These are phyloP conservation scores for Cremastinae sp. DNA, from an alignment of 2,888 invertebrate species.

Conservation along the genomic window DNA sequence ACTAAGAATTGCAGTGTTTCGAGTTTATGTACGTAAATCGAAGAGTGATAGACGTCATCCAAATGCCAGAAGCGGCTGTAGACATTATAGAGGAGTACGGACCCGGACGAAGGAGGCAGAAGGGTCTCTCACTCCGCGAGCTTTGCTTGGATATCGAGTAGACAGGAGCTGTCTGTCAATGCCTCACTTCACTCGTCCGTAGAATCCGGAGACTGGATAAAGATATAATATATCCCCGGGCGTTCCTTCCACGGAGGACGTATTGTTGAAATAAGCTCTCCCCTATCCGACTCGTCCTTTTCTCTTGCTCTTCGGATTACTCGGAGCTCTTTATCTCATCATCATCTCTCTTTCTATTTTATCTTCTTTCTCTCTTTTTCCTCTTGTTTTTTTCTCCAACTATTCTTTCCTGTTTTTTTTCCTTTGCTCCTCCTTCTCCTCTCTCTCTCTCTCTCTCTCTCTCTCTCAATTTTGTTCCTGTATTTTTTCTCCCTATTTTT, in stretches of 20 bases:
- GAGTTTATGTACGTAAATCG: slow-evolving; percentile 44
- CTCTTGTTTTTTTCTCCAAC: slow-evolving; percentile 22
- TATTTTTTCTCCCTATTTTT: slow-evolving; percentile 12
- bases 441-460: slow-evolving; percentile 61
- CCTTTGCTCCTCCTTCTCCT: slow-evolving; percentile 57
- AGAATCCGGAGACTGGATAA: slow-evolving; percentile 33
- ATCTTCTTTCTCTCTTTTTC: neutral
- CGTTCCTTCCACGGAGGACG: slow-evolving; percentile 68
- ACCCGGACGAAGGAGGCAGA: slow-evolving; percentile 38
- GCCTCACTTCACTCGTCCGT: slow-evolving; percentile 50
- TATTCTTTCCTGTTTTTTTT: neutral
- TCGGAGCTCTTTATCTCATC: slow-evolving; percentile 43
- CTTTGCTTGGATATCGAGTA: slow-evolving; percentile 73
- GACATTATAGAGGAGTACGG: slow-evolving; percentile 25
- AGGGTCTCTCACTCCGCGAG: slow-evolving; percentile 34
- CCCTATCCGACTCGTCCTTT: slow-evolving; percentile 53
- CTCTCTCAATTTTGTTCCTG: slow-evolving; percentile 45
- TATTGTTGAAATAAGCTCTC: slow-evolving; percentile 74
- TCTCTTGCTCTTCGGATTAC: slow-evolving; percentile 50
- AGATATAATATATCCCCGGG: slow-evolving; percentile 58
- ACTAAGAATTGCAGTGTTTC: neutral
- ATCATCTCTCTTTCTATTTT: neutral
- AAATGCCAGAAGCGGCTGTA: slow-evolving; percentile 46
- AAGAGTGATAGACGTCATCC: slow-evolving; percentile 52
- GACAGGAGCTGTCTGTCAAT: slow-evolving; percentile 73